Base-by-base conservation (phyloP, 2,888 invertebrate species). In the Pristionchus arcanus region DNA sequence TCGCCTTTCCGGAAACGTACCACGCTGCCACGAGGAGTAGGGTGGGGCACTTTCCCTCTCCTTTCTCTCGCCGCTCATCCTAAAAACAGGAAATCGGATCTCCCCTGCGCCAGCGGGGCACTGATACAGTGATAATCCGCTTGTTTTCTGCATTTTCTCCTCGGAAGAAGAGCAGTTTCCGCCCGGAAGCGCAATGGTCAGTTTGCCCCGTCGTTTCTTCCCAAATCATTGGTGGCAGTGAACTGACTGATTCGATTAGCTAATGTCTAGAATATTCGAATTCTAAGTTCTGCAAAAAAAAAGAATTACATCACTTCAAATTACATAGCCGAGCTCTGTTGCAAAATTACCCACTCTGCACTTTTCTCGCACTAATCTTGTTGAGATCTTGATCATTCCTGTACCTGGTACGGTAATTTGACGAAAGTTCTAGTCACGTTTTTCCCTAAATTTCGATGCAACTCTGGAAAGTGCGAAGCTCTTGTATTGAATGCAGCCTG, bases 11-110 rank as follows among this genome's bases (percentile, higher is more conserved):
- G 74, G 74, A 74, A 74, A 74, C 74, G 74, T 74, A 74, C 37
- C 71, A 31, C 71, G 42, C 42, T 49, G 42, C 42, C 42, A 49
- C 42, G 42, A 49, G 42, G 71, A 71, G 71, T 37, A 74, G 74
- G 74, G 74, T 74, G 74, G 74, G 74, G 74, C 74, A 37, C 37
- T 74, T 37, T 74, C 74, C 28, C 71, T 34, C 71, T 34, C 34
- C 71, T 71, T 16, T 31, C 71, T 21, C 74, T 16, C 21, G 37
- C 74, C 21, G 4, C 7, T 25, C 37, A 37, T 37, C 37, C 49
- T 81, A 81, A 81, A 81, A 81, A 81, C 81, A 81, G 81, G 81
- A 81, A 81, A 81, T n/a, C 81, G n/a, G 81, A 42, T 53, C 81
- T 42, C 42, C 42, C 11, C 42, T 11, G 49, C 28, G 71, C 81